Evolutionary conservation across 2,113 vertebrate genomes (phyloP), one percentile per base, ranked within the genome.

Genomic region (Microcebus ravelobensis): DNA sequence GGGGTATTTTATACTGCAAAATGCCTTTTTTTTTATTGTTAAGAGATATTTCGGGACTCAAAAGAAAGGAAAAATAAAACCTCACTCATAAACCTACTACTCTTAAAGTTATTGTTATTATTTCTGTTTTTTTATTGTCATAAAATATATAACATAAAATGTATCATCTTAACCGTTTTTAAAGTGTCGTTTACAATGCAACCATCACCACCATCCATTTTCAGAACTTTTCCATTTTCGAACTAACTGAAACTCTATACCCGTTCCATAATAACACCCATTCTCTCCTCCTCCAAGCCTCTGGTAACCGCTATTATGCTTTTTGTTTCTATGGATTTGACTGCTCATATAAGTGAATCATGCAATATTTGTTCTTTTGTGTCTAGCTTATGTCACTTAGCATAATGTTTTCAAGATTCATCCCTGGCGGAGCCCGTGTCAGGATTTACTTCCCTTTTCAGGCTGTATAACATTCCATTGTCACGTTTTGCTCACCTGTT

Each of bases 401-500:
- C 6, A 1, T 59, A 4, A 15, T 4, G 5, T 23, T 27, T 20
- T 31, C 8, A 8, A 23, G 55, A 9, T 61, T 20, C 34, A 8
- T 25, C 52, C 21, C 0, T 9, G 36, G 80, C 21, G 27, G 6
- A 63, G 79, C 2, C 0, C 1, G 14, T 15, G 83, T 20, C 36
- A 17, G 74, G 14, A 17, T 77, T 57, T 70, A 36, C 52, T 90
- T 50, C 80, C 63, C 48, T 36, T n/a, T 29, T 17, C 36, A 61
- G 76, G 67, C 34, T 61, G 15, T 70, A 21, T 50, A 13, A 45
- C 8, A 6, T 25, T 39, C 87, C 27, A 1, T 2, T 45, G 45
- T 57, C 27, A 29, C 7, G 11, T 17, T 85, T 83, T 48, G 55
- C 61, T 70, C 5, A 7, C 18, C 23, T 13, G 0, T 45, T 52